Conservation (phyloP, 2,888 invertebrate genomes). For the Conus canariensis region DNA sequence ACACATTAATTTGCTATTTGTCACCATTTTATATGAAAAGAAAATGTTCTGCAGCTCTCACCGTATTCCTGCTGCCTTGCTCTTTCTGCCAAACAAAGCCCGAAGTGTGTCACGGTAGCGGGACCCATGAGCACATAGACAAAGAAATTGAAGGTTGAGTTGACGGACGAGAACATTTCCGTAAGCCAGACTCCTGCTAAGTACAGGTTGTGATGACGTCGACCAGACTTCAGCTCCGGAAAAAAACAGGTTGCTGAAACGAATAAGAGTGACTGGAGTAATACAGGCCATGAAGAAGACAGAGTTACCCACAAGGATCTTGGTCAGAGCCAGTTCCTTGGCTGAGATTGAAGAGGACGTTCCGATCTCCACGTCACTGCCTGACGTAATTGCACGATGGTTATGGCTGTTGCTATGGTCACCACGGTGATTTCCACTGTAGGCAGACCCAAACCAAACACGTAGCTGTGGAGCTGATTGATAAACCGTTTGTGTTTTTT, state of each 20-base stretch:
- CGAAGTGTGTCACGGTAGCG: background rate
- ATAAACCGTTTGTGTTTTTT: background rate
- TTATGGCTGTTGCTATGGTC: background rate
- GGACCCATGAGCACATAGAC: background rate
- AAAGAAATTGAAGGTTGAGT: constrained; percentile 13
- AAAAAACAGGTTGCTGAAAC: background rate
- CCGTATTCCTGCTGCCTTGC: background rate
- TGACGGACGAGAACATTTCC: background rate
- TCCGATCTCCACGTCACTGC: background rate
- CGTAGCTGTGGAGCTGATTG: background rate
- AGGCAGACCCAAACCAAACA: background rate
- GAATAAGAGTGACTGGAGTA: background rate
- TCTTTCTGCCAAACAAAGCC: background rate
- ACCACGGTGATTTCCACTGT: background rate
- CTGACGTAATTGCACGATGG: background rate
- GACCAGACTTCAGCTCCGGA: background rate
- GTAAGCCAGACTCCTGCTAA: background rate
- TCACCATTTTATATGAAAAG: no score
- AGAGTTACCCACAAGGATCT: background rate
- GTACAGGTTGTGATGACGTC: background rate
- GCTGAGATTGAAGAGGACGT: background rate
- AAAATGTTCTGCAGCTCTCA: no score
- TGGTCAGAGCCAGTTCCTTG: constrained; percentile 18
- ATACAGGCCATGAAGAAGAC: background rate
- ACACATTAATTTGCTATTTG: no score